Evolutionary conservation across 2,797 vertebrate genomes (phyloP), one percentile per base, ranked within the genome.

Genomic region (Novumbra hubbsi): DNA sequence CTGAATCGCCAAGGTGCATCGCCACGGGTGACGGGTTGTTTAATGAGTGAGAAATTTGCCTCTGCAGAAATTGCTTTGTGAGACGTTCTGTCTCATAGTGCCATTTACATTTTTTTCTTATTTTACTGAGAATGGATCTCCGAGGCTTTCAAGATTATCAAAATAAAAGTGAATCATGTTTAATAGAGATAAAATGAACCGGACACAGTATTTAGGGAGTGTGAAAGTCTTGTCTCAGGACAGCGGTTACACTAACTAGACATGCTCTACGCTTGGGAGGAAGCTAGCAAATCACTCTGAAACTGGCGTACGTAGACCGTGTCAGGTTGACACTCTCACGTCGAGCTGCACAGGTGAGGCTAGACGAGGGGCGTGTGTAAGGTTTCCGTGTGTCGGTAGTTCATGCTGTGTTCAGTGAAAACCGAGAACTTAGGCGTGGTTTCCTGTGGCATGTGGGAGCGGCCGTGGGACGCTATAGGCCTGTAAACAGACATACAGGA

Each of bases 11-110:
- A 76, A 80, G 75, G 83, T 75, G 76, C 82, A 50, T 81, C 79
- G 73, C 77, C 65, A 73, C 79, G 69, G 84, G 79, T 86, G 80
- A 84, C 76, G 75, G 73, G 73, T 80, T 76, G 73, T 86, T 89
- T 84, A 83, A 87, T 82, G 76, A 87, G 81, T 75, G 67, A 68
- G 77, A 88, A 87, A 74, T 72, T 80, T 63, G 74, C 65, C 55
- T 81, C 76, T 81, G 70, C 77, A 82, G 75, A 83, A 85, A 78
- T 57, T 57, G 52, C 52, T 52, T 17, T 57, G 68, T 60, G 48
- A 73, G 34, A 76, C 75, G 57, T 76, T 30, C 34, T 62, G 55
- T 68, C 70, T 21, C 28, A 67, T 76, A 55, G 24, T 68, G 78
- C 49, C 72, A 57, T 76, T 76, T 74, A 70, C 64, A 38, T 50